These are phyloP conservation scores for Philonicus albiceps DNA, from an alignment of 2,888 invertebrate genomes.

Conservation along the genomic window DNA sequence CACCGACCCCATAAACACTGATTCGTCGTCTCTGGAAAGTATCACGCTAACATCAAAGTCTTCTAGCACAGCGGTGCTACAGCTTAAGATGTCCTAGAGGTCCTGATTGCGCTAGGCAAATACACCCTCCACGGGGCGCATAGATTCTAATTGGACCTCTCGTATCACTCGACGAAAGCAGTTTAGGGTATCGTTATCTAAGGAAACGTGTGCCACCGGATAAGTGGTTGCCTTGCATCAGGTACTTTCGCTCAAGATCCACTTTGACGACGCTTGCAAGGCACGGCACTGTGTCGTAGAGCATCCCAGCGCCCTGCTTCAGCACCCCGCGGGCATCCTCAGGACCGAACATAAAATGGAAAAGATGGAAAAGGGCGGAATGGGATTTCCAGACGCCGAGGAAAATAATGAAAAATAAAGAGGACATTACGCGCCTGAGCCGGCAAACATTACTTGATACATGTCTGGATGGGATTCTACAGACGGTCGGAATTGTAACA, in stretches of 20 bases:
- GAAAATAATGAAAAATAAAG: constrained; percentile 38
- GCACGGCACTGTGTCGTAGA: not conserved
- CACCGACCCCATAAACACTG: constrained; percentile 9
- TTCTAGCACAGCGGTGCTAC: not conserved
- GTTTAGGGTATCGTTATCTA: constrained; percentile 33
- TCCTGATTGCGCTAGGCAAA: constrained; percentile 19
- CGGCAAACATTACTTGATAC: constrained; percentile 26
- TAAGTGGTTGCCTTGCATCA: constrained; percentile 20
- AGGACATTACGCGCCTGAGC: constrained; percentile 33
- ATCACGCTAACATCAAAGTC: constrained; percentile 22
- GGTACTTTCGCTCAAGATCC: constrained; percentile 8
- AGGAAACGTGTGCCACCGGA: constrained; percentile 36
- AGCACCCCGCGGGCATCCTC: not conserved
- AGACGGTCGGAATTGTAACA: constrained; percentile 8
- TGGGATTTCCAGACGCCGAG: constrained; percentile 24
- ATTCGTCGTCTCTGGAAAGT: not conserved
- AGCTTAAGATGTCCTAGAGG: constrained; percentile 20
- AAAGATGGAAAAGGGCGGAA: not conserved
- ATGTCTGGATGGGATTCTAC: constrained; percentile 26
- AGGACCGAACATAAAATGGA: not conserved
- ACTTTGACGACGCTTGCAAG: not conserved
- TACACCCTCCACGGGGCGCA: constrained; percentile 7
- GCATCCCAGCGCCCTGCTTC: not conserved
- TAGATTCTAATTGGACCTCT: constrained; percentile 32
- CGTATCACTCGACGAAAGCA: constrained; percentile 17